Evolutionary conservation across 2,113 vertebrate species (phyloP).

Genomic region (Acanthisitta chloris): DNA sequence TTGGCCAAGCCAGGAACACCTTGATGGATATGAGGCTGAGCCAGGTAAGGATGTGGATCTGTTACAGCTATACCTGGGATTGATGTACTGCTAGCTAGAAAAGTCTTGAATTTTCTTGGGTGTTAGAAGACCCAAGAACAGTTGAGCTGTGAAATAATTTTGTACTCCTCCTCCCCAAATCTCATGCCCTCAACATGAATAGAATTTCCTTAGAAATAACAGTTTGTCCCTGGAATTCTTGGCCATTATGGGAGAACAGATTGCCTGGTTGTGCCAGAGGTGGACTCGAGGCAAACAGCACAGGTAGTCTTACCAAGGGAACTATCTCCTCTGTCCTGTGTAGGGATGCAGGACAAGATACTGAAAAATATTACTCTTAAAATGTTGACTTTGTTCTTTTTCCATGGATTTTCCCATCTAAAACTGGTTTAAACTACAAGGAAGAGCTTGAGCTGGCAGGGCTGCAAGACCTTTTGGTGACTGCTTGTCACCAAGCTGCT

Average conservation of each 20-base stretch:
- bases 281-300: not conserved
- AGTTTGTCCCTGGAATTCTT: not conserved
- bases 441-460: not conserved
- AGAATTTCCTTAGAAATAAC: not conserved
- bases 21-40: constrained; percentile 99
- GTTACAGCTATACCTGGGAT: rapidly evolving
- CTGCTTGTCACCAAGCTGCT: not conserved
- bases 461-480: not conserved
- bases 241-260: not conserved
- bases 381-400: not conserved
- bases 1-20: constrained; percentile 97
- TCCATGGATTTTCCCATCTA: not conserved
- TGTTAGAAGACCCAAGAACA: not conserved
- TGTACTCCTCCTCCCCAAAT: not conserved
- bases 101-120: not conserved
- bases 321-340: not conserved
- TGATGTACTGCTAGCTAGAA: not conserved
- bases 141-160: not conserved
- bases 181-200: not conserved
- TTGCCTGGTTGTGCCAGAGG: not conserved
- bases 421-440: not conserved
- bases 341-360: not conserved
- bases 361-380: not conserved
- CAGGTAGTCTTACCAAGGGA: not conserved
- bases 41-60: constrained; percentile 77